These are phyloP conservation scores for Coregonus sp. DNA, from an alignment of 2,797 vertebrate species.

Conservation along the genomic window DNA sequence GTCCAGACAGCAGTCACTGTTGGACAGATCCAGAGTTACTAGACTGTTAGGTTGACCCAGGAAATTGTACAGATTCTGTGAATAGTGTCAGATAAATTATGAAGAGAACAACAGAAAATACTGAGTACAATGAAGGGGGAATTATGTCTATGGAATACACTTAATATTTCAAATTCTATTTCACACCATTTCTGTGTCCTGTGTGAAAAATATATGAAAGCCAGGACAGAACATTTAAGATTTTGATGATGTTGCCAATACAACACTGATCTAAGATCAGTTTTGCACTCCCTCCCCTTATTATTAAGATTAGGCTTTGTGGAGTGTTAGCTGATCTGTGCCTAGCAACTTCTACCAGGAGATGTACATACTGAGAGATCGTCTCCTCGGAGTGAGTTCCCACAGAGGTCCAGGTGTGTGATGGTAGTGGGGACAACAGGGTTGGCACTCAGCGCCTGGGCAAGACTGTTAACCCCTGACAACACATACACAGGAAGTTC, in stretches of 20 bases:
- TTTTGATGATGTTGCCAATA: neutral
- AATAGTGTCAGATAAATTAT: neutral
- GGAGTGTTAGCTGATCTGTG: neutral
- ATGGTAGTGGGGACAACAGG: constrained; percentile 77
- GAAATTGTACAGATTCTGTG: constrained; percentile 88
- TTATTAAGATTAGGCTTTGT: neutral
- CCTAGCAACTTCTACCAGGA: neutral
- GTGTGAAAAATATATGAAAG: neutral
- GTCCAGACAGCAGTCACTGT: constrained; percentile 89
- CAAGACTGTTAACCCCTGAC: constrained; percentile 90
- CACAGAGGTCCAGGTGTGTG: constrained; percentile 88
- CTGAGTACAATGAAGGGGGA: neutral
- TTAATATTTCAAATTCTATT: no score
- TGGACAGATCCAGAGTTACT: constrained; percentile 88
- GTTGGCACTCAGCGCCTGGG: constrained; percentile 88
- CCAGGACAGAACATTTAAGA: neutral
- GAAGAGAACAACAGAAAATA: neutral
- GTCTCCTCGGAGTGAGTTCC: constrained; percentile 87
- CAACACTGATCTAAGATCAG: neutral
- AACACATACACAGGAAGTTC: constrained; percentile 13
- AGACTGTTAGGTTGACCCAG: constrained; percentile 88
- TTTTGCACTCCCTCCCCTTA: neutral
- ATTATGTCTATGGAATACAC: no score
- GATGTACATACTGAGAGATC: constrained; percentile 82
- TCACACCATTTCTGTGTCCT: neutral